phyloP scores from a whole-genome alignment of 2,113 vertebrate species.

The Mastomys natalensis region DNA sequence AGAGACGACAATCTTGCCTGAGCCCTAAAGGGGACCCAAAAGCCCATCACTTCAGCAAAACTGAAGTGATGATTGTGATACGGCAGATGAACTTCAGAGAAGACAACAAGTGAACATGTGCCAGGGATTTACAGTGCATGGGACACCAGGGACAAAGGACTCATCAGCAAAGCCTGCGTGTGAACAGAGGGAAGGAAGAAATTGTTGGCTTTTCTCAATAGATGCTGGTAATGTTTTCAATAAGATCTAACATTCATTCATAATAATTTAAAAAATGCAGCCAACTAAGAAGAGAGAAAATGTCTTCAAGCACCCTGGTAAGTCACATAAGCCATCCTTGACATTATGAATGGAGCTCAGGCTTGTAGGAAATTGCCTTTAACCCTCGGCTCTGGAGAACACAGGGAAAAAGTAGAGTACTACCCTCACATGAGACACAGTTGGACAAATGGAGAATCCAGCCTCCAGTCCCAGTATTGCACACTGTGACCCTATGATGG shows the following conservation, averaged over 20 bases:
- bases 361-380: background rate
- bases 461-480: background rate
- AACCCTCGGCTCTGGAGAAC: background rate
- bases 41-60: background rate
- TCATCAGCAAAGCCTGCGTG: accelerated
- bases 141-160: accelerated
- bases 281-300: background rate
- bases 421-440: accelerated
- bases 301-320: background rate
- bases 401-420: accelerated
- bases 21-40: accelerated
- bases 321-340: background rate
- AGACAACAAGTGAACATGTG: accelerated
- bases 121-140: accelerated
- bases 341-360: background rate
- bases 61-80: background rate
- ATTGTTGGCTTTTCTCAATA: background rate
- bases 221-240: background rate
- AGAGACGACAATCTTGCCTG: background rate
- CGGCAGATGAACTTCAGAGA: background rate
- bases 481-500: accelerated
- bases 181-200: background rate
- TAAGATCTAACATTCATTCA: background rate
- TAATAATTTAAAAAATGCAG: background rate
- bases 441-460: accelerated